Evolutionary conservation across 2,113 vertebrate species (phyloP), one percentile per base, ranked within the genome.

Genomic region (Agelaius phoeniceus): DNA sequence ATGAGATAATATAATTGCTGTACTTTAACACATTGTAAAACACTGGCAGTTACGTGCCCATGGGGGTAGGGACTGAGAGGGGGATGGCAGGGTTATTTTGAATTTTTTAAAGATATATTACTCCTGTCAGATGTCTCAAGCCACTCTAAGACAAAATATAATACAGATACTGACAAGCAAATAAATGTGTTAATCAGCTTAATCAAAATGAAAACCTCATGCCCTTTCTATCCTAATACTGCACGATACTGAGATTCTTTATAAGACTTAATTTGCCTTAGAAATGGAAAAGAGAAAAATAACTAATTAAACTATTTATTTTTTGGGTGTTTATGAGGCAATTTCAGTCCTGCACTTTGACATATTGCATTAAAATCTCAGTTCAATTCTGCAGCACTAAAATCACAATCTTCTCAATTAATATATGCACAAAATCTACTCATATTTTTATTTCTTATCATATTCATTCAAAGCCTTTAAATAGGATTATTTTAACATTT

Each of bases 1-100:
- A 31, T 66, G 52, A 78, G 49, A 88, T 87, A 94, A 97, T 91
- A 87, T 51, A 96, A 94, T 91, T 30, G 14, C 52, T 66, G 75
- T 89, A 94, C 91, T 90, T 96, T 59, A 91, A 72, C 78, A 86
- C 37, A 73, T 89, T 84, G 61, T 87, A 87, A 81, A 96, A 89
- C 1, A 21, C 55, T 90, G 68, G 92, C 89, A 86, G 73, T 92
- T 94, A 91, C 0, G 28, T 68, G 89, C 75, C 77, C 20, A 6
- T 7, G 12, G 4, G 87, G 28, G 16, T 46, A 77, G 51, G 68
- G 77, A 77, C 61, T 3, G 27, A 81, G 72, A n/a, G 9, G 26
- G 4, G 18, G 11, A 10, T 33, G 44, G 41, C 7, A 18, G 54
- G 18, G 13, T 35, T 80, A 62, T 83, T 94, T 72, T 59, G 22